Base-by-base conservation (phyloP, 2,888 invertebrate species). In the Chrysolina haemoptera region DNA sequence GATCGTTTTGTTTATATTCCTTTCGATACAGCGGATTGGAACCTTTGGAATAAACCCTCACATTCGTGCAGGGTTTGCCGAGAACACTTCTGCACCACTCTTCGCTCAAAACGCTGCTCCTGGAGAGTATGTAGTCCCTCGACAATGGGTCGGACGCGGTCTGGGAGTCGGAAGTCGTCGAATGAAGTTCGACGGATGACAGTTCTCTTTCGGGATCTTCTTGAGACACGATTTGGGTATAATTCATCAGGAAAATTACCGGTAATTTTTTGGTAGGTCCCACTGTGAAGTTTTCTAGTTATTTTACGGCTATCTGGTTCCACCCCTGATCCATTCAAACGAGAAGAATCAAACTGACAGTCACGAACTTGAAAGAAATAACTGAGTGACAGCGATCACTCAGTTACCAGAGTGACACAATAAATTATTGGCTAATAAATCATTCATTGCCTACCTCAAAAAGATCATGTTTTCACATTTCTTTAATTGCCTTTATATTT, bases 31-130 rank as follows among this genome's bases (percentile, higher is more conserved):
- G 18, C 55, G 71, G 41, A 16, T 43, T 20, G 35, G 43, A 16
- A 9, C 22, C 43, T 41, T n/a, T 18, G n/a, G 43, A 11, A 46
- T 55, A 55, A 40, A 67, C 35, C 16, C 18, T 67, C 35, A 67
- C 35, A 48, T 46, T 50, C 2, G 43, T 6, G 27, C 71, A 68
- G 14, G 76, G 76, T 43, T 62, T 71, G 50, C 79, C 81, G 20
- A 78, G 62, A 43, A 79, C 71, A 64, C 74, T 75, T 2, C 46
- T 72, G 18, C 78, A 76, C 27, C 77, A 69, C 41, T 66, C 74
- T 48, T 72, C 75, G 59, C 79, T 79, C 40, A 79, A 69, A 64
- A 77, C 70, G 64, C 80, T 81, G 67, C 78, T 78, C 48, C 69
- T 68, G 10, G 75, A 75, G 11, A 46, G 12, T 8, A 22, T 10